Evolutionary conservation across 2,113 vertebrate species (phyloP), one percentile per base, ranked within the genome.

Genomic region (Stomatorhinus ivindoensis): DNA sequence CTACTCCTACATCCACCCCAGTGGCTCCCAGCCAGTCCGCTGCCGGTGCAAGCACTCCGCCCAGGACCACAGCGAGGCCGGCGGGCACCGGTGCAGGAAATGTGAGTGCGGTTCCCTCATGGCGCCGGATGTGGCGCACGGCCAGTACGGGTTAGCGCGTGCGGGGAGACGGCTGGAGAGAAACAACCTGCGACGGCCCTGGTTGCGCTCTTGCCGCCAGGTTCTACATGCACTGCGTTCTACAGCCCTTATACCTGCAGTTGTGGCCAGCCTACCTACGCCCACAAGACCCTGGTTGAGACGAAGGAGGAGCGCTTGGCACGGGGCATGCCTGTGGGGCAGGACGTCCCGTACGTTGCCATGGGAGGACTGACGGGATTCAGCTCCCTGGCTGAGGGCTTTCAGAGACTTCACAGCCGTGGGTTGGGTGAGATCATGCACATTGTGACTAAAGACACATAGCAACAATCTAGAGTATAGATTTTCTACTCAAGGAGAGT

Each of bases 351-450:
- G 2, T 98, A 97, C 0, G 96, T 96, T 86, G 97, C 98, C 0
- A 97, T 99, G 97, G 98, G 97, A 55, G 98, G 97, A 2, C 89
- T 99, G 87, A 97, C 97, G 0, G 97, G 97, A 5, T 99, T 98
- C 92, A 98, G 96, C 88, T 98, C 98, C 0, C 93, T 99, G 73
- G 92, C 96, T 89, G 97, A 98, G 90, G 97, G 97, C 85, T 97
- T 98, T 93, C 92, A 97, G 89, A 93, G 96, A 86, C 93, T 98
- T 0, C 96, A 97, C 91, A 91, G 93, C 89, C 96, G 95, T 35
- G 95, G 95, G 46, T 90, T 94, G 91, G 96, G 97, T 98, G 92
- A 91, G 91, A 48, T 84, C 88, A 58, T 46, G 69, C 15, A 80
- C 24, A 10, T 61, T 24, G 2, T 48, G 58, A 27, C 21, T 8